Conservation (phyloP, 2,888 invertebrate species). For the Tuberolachnus salignus region DNA sequence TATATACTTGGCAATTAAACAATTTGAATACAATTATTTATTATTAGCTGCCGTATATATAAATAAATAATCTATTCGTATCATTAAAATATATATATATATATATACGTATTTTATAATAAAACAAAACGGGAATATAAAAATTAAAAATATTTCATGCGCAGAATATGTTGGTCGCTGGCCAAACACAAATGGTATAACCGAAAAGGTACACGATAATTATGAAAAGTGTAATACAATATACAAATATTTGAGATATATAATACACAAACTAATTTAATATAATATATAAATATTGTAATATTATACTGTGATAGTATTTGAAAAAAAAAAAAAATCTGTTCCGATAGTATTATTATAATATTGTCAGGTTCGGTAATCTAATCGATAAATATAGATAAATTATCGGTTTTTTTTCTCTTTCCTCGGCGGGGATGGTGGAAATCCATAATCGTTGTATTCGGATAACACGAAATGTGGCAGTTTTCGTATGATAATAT, state of each 20-base stretch:
- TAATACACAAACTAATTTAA: too few species aligned
- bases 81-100: slow-evolving; percentile 4
- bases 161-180: slow-evolving; percentile 39
- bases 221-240: too few species aligned
- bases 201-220: too few species aligned
- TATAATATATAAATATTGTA: too few species aligned
- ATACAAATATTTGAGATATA: too few species aligned
- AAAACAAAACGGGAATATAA: too few species aligned
- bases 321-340: background rate
- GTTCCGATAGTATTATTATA: background rate
- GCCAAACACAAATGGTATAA: background rate
- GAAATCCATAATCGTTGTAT: background rate
- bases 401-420: slow-evolving; percentile 8
- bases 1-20: too few species aligned
- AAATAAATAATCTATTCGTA: too few species aligned
- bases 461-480: background rate
- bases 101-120: too few species aligned
- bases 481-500: slow-evolving; percentile 29
- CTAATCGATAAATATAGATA: slow-evolving; percentile 15
- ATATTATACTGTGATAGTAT: too few species aligned
- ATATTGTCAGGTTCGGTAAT: background rate
- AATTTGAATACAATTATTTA: too few species aligned
- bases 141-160: slow-evolving; percentile 14
- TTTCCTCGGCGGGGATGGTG: background rate
- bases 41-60: too few species aligned